phyloP scores from a whole-genome alignment of 2,888 invertebrate species.

The Anoplius nigerrimus region DNA sequence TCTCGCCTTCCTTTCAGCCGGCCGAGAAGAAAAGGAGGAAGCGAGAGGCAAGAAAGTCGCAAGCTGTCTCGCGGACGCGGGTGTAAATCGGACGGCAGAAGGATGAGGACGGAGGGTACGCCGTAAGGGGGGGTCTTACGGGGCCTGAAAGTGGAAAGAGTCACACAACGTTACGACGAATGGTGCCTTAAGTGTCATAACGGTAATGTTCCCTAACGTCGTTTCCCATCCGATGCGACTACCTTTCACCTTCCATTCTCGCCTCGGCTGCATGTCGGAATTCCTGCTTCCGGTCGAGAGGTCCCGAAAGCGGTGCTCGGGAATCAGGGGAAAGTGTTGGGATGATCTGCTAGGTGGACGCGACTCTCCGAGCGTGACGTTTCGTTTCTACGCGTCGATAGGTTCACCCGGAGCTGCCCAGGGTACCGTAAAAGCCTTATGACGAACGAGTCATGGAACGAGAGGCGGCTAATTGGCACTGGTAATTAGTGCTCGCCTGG shows the following conservation, averaged over 20 bases:
- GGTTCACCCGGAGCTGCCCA: too few species aligned
- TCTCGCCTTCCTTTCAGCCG: not conserved
- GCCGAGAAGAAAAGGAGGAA: slow-evolving; percentile 18
- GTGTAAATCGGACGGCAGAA: not conserved
- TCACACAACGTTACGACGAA: not conserved
- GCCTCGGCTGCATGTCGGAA: slow-evolving; percentile 29
- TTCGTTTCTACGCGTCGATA: too few species aligned
- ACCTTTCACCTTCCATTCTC: slow-evolving; percentile 52
- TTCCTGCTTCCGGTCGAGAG: slow-evolving; percentile 26
- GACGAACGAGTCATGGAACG: too few species aligned
- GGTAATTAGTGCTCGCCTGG: too few species aligned
- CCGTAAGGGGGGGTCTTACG: too few species aligned
- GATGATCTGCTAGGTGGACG: not conserved
- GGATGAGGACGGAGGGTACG: too few species aligned
- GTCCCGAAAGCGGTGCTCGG: slow-evolving; percentile 16
- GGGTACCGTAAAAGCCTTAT: too few species aligned
- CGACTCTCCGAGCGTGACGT: not conserved
- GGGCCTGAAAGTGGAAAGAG: slow-evolving; percentile 13
- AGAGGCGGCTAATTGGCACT: too few species aligned
- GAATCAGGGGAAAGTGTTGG: slow-evolving; percentile 38
- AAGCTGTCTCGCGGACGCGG: not conserved
- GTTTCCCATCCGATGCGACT: slow-evolving; percentile 3
- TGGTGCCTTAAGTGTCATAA: slow-evolving; percentile 21
- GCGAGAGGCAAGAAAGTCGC: not conserved
- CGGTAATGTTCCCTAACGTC: slow-evolving; percentile 14